Evolutionary conservation across 92 coral and sea anemone genomes (phyloP).

Genomic region (Porites cylindrica): DNA sequence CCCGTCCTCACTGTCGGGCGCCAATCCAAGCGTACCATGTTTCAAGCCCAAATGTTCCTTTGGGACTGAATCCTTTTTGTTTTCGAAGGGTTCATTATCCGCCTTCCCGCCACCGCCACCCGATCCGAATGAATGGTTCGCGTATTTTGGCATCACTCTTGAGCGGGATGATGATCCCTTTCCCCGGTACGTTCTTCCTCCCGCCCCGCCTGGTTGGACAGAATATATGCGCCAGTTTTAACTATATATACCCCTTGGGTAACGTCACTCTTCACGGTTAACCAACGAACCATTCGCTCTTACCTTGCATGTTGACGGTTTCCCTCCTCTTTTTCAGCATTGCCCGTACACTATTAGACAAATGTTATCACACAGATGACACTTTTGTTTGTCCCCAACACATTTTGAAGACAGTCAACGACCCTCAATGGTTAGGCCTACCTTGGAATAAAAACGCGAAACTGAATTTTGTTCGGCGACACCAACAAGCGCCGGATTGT

Average conservation of each 20-base stretch:
- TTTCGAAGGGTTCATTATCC: not conserved
- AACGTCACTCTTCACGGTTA: not conserved
- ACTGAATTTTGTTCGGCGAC: slow-evolving; percentile 39
- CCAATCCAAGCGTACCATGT: not conserved
- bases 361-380: no score
- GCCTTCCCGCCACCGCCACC: not conserved
- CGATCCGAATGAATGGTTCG: not conserved
- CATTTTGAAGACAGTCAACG: slow-evolving; percentile 27
- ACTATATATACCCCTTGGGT: not conserved
- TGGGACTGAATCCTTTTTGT: not conserved
- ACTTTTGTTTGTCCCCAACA: slow-evolving; percentile 40
- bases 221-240: not conserved
- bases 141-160: not conserved
- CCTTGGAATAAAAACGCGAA: slow-evolving; percentile 49
- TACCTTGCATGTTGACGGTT: no score
- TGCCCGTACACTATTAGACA: no score
- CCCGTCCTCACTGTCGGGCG: not conserved
- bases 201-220: not conserved
- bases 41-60: not conserved
- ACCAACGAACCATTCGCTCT: no score
- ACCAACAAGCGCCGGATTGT: slow-evolving; percentile 32
- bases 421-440: slow-evolving; percentile 55
- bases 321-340: no score
- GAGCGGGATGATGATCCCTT: not conserved
- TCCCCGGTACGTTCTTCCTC: not conserved